Evolutionary conservation across 2,113 vertebrate species (phyloP).

Genomic region (Andinoacara biseriatus): DNA sequence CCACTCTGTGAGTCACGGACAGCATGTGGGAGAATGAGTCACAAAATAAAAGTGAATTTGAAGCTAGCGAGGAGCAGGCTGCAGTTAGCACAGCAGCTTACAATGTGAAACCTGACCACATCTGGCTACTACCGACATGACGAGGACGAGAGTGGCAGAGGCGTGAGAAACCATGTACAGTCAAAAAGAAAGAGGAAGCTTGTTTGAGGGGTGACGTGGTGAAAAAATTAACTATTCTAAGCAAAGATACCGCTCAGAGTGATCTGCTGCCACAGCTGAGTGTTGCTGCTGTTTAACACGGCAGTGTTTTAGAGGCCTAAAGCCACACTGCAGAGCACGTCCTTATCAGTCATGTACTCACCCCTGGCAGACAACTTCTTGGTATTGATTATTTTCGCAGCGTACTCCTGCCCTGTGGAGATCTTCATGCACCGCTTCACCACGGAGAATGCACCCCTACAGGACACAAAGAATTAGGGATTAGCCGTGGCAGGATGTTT

Average conservation of each 20-base stretch:
- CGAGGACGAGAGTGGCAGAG: accelerated
- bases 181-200: background rate
- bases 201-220: background rate
- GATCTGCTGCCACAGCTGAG: background rate
- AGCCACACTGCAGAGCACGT: background rate
- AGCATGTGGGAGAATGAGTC: constrained; percentile 26
- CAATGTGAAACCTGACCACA: background rate
- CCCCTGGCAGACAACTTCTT: constrained; percentile 96
- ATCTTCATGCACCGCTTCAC: constrained; percentile 97
- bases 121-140: background rate
- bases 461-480: constrained; percentile 49
- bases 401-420: constrained; percentile 93
- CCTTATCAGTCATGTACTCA: constrained; percentile 71
- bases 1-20: constrained; percentile 23
- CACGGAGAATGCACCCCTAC: constrained; percentile 95
- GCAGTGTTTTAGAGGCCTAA: background rate
- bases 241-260: background rate
- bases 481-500: accelerated
- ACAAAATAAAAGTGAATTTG: background rate
- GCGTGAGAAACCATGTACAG: background rate
- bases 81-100: background rate
- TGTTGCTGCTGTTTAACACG: background rate
- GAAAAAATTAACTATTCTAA: background rate
- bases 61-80: background rate
- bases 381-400: constrained; percentile 98